Base-by-base conservation (phyloP, 2,797 vertebrate genomes). In the Chrysocyon brachyurus region DNA sequence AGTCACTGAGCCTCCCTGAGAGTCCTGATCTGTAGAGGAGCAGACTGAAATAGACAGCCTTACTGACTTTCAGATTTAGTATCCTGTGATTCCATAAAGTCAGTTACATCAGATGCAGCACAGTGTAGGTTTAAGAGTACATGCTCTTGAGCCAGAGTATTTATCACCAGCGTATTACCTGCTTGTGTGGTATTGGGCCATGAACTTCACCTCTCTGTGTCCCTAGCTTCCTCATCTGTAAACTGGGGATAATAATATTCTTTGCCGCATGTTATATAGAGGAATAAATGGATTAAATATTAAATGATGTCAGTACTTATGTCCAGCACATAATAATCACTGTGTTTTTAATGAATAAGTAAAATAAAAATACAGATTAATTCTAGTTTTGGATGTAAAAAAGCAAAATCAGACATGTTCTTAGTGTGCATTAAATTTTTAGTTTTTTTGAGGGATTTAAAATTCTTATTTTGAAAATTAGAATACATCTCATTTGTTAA, bases 401-500 rank as follows among this genome's bases (percentile, higher is more conserved):
- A 94, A 77, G 12, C 28, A 93, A 79, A 90, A 86, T 49, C 86
- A 96, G 31, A 0, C 91, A 49, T 87, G 46, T 83, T 83, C 15
- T 82, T 72, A 87, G 49, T 64, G 21, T 94, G 26, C 21, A 40
- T 84, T 79, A 91, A 63, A 46, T 9, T 87, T 87, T 93, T 73
- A 33, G 21, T 85, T 77, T 87, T 81, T 93, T 68, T 17, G 15
- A 83, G 36, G 52, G 36, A 78, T 40, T 92, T 33, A 56, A 56
- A 94, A 91, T 63, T 12, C 63, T 83, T 94, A 73, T 77, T 88
- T 78, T 68, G 92, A 87, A 90, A 93, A 33, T 88, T 87, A 91
- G n/a, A 63, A 61, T 66, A 78, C 15, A 75, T 92, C 95, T 85
- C 4, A 12, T 72, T 90, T 96, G 36, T 7, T 68, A 12, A 12